phyloP scores from a whole-genome alignment of 2,113 vertebrate species.

The Mastomys coucha region DNA sequence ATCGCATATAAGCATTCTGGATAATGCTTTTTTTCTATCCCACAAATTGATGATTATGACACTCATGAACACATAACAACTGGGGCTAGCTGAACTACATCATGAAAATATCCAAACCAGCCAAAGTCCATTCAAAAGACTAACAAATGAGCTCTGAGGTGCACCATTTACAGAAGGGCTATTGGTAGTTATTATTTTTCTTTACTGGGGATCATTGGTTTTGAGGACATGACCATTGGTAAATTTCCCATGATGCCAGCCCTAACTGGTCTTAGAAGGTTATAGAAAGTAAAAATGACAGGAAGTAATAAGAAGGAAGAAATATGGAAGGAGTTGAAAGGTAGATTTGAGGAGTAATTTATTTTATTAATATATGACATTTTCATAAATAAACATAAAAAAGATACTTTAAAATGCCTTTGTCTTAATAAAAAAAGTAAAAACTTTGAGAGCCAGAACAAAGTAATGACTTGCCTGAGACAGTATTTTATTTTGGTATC shows the following conservation, averaged over 20 bases:
- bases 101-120: not conserved
- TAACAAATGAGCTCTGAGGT: not conserved
- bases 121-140: not conserved
- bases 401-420: not conserved
- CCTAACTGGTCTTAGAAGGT: not conserved
- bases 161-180: no score
- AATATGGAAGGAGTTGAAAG: not conserved
- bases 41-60: not conserved
- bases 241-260: not conserved
- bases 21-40: no score
- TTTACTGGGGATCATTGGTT: not conserved
- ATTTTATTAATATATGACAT: not conserved
- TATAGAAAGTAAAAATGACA: not conserved
- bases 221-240: not conserved
- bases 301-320: not conserved
- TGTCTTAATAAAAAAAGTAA: not conserved
- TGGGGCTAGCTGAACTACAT: not conserved
- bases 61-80: not conserved
- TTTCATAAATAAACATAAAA: not conserved
- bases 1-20: fast-evolving
- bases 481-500: not conserved
- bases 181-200: not conserved
- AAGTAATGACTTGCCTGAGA: fast-evolving
- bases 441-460: not conserved
- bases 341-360: not conserved